Evolutionary conservation across 35 echinoderm and acorn worm genomes (phyloP).

Genomic region (Apostichopus californicus): DNA sequence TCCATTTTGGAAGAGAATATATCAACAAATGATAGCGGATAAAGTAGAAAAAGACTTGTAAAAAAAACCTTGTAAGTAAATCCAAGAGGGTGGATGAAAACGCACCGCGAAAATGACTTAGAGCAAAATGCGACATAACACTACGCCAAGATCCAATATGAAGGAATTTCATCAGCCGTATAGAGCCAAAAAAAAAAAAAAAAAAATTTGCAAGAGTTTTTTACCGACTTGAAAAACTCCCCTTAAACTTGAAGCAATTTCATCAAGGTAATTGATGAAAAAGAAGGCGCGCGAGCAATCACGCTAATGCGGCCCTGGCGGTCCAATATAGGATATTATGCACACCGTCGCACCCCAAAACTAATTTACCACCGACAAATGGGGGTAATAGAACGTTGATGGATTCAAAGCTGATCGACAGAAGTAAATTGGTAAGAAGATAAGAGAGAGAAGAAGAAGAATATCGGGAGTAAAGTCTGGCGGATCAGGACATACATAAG

Average conservation of each 20-base stretch:
- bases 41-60: background rate
- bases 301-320: slow-evolving; percentile 61
- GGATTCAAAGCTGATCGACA: slow-evolving; percentile 48
- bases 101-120: background rate
- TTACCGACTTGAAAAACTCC: slow-evolving; percentile 47
- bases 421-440: slow-evolving; percentile 42
- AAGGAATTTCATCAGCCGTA: slow-evolving; percentile 51
- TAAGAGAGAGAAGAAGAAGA: slow-evolving; percentile 5
- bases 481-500: no score
- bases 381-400: slow-evolving; percentile 63
- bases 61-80: background rate
- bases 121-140: slow-evolving; percentile 13
- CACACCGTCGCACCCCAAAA: slow-evolving; percentile 59
- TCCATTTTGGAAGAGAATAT: slow-evolving; percentile 6
- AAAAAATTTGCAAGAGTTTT: slow-evolving; percentile 39
- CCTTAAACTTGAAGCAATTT: slow-evolving; percentile 58
- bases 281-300: slow-evolving; percentile 58
- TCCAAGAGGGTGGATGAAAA: slow-evolving; percentile 1
- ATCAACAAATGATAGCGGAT: background rate
- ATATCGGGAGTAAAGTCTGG: background rate
- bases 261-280: slow-evolving; percentile 67
- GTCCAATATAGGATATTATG: slow-evolving; percentile 56
- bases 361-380: slow-evolving; percentile 62
- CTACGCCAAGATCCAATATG: slow-evolving; percentile 53
- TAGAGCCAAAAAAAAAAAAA: background rate